Evolutionary conservation across 2,888 invertebrate species (phyloP).

Genomic region (Invenusta paracnida): DNA sequence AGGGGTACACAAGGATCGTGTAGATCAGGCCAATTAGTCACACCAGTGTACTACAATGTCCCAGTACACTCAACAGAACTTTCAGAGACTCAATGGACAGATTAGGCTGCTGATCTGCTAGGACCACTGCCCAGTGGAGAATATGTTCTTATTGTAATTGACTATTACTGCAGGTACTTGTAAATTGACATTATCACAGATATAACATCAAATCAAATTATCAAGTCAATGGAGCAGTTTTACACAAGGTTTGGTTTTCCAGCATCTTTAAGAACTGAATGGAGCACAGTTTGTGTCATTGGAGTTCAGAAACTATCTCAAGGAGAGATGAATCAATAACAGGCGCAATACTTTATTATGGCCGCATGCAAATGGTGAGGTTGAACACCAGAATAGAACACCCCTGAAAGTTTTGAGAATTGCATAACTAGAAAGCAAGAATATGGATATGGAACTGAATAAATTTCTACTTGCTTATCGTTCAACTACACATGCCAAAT

Average conservation of each 20-base stretch:
- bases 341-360: background rate
- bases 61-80: conserved; percentile 36
- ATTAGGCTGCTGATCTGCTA: too few species aligned
- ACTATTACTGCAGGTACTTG: conserved; percentile 42
- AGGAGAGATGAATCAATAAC: background rate
- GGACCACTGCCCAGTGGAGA: conserved; percentile 45
- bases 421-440: background rate
- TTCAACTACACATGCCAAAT: background rate
- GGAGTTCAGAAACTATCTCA: background rate
- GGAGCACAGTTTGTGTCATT: background rate
- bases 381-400: conserved; percentile 10
- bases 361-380: background rate
- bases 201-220: background rate
- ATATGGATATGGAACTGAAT: background rate
- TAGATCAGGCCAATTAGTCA: conserved; percentile 22
- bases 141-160: conserved; percentile 36
- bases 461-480: background rate
- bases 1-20: background rate
- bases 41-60: conserved; percentile 8
- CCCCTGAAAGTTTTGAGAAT: conserved; percentile 30
- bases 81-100: conserved; percentile 37
- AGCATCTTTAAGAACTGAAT: background rate
- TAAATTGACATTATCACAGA: background rate
- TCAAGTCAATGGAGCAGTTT: background rate
- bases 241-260: conserved; percentile 18